phyloP scores from a whole-genome alignment of 2,888 invertebrate species.

The Tachina grossa region DNA sequence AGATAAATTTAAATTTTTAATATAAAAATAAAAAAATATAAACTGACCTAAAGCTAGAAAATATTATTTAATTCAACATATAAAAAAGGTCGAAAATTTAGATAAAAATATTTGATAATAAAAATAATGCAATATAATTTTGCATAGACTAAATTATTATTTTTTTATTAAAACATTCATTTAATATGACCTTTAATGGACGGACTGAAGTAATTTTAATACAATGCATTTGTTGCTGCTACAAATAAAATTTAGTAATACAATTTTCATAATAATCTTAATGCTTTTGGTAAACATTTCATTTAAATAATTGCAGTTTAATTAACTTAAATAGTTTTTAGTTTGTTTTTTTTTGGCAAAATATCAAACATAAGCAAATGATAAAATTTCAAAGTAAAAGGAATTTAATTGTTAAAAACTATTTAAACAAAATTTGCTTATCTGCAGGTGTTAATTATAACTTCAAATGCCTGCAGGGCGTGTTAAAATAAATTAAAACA shows the following conservation, averaged over 20 bases:
- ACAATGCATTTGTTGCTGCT: not conserved
- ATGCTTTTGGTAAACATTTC: not conserved
- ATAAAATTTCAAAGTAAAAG: not conserved
- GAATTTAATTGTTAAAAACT: not conserved
- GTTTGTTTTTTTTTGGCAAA: not conserved
- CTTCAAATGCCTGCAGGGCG: slow-evolving; percentile 6
- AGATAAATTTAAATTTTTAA: no score
- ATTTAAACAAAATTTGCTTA: slow-evolving; percentile 2
- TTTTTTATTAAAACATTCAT: no score
- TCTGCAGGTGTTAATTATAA: not conserved
- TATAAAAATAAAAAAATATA: no score
- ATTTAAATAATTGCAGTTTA: not conserved
- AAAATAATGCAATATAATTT: no score
- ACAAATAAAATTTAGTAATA: not conserved
- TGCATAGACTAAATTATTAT: no score
- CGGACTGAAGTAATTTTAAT: not conserved
- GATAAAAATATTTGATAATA: no score
- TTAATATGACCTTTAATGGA: not conserved
- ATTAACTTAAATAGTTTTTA: not conserved
- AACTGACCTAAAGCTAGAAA: no score
- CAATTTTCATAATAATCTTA: not conserved
- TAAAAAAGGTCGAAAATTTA: no score
- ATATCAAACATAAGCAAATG: not conserved
- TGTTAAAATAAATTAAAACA: slow-evolving; percentile 1
- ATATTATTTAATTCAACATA: no score